Evolutionary conservation across 2,797 vertebrate genomes (phyloP).

Genomic region (Gallinago nigripennis): DNA sequence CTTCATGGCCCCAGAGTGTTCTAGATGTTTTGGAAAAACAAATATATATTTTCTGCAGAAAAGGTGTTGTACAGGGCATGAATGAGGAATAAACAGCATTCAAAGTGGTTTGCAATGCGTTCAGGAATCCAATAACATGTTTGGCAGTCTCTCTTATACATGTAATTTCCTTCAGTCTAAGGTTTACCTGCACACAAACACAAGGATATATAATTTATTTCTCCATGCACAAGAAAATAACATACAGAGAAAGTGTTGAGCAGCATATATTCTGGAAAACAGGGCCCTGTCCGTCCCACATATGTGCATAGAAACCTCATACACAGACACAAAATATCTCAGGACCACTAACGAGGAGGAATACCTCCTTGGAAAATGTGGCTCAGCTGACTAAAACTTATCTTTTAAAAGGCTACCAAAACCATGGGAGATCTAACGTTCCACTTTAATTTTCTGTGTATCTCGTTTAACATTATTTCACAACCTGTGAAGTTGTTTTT

Average conservation of each 20-base stretch:
- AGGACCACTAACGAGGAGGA: not conserved
- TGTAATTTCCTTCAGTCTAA: not conserved
- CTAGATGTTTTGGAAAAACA: not conserved
- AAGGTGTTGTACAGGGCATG: not conserved
- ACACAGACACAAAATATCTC: not conserved
- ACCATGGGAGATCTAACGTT: accelerated
- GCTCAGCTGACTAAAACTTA: not conserved
- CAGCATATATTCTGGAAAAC: not conserved
- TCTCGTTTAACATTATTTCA: not conserved
- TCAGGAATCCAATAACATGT: not conserved
- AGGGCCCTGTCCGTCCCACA: not conserved
- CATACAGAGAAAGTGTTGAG: not conserved
- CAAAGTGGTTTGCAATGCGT: not conserved
- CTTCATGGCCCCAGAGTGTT: not conserved
- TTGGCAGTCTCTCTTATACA: not conserved
- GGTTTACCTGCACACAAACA: not conserved
- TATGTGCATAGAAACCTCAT: not conserved
- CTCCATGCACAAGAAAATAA: not conserved
- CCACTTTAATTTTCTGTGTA: not conserved
- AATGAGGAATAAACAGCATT: not conserved
- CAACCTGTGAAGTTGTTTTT: not conserved
- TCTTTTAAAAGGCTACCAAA: not conserved
- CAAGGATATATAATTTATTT: not conserved
- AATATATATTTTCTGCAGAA: not conserved
- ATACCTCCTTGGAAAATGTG: not conserved